A percentile compares a stretch with the other conserved stretches of the same genome.
Conservation (phyloP, 1,140 invertebrate species). For the Sitobion miscanthi region DNA sequence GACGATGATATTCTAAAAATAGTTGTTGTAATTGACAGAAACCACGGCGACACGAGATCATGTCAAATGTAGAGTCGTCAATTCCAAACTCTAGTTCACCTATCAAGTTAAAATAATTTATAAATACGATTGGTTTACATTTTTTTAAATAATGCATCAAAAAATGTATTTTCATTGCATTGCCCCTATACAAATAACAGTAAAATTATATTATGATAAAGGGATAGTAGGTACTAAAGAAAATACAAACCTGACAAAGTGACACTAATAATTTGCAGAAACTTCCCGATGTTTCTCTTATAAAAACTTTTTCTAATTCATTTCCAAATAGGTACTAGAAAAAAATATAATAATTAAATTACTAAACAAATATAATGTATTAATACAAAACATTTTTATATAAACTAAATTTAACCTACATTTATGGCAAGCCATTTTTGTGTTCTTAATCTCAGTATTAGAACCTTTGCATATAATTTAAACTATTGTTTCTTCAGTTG, state of each 20-base stretch:
- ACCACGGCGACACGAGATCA: conserved; percentile 69
- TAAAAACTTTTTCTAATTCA: conserved; percentile 79
- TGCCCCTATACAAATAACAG: conserved; percentile 73
- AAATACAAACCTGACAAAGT: conserved; percentile 64
- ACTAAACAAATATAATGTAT: background rate
- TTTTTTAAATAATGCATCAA: conserved; percentile 64
- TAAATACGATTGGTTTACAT: background rate
- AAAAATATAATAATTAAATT: conserved; percentile 43
- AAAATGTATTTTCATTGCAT: conserved; percentile 73
- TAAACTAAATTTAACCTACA: conserved; percentile 67
- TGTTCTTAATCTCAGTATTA: conserved; percentile 83
- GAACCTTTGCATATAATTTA: conserved; percentile 88
- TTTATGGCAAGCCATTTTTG: conserved; percentile 79
- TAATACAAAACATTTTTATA: background rate
- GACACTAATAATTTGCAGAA: conserved; percentile 84
- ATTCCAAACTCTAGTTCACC: conserved; percentile 82
- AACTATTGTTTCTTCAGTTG: conserved; percentile 84
- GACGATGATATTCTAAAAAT: conserved; percentile 77
- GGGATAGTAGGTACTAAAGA: background rate
- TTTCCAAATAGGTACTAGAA: conserved; percentile 71
- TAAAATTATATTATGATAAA: background rate
- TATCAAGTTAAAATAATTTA: conserved; percentile 61
- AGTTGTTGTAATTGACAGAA: conserved; percentile 69
- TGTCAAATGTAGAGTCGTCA: conserved; percentile 86
- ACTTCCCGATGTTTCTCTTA: conserved; percentile 81